Evolutionary conservation across 2,113 vertebrate genomes (phyloP), one percentile per base, ranked within the genome.

Genomic region (Ranitomeya variabilis): DNA sequence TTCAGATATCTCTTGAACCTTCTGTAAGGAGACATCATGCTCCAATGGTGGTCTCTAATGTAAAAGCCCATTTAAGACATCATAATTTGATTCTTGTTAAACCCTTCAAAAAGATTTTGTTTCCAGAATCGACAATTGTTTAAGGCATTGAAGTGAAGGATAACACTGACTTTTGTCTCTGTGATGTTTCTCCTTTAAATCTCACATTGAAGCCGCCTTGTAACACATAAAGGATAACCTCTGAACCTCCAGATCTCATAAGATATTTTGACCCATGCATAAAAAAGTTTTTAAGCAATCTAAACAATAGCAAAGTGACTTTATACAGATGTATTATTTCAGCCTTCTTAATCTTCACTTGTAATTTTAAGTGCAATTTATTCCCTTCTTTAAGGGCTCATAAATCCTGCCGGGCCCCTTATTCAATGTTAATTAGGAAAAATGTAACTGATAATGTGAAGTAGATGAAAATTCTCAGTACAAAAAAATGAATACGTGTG

Each of bases 1-100:
- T 73, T 73, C 79, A 82, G 64, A 81, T 82, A 71, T 80, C 69
- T 87, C 79, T 87, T 80, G 86, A 73, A 87, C 77, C 60, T 79
- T 66, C 86, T 82, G 52, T 82, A 21, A 45, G 18, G 13, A 67
- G 54, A 45, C 55, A 71, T 55, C 57, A 19, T 87, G 73, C 66
- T 74, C 78, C 78, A 87, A 82, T 66, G 80, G 86, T 64, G 79
- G 66, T 81, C 86, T 81, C 86, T 81, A 71, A 87, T 82, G 78
- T 82, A 87, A 87, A 51, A 59, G 15, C 78, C 86, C 66, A 71
- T 73, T 69, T 81, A 87, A 82, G 21, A 37, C 19, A 81, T 87
- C 23, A 19, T 80, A 81, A 87, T 87, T 87, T 87, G 78, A 87
- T 87, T 82, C 86, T 87, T 73, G 78, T 87, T 87, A 87, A 87